Evolutionary conservation across 2,113 vertebrate species (phyloP).

Genomic region (Penelope pileata): DNA sequence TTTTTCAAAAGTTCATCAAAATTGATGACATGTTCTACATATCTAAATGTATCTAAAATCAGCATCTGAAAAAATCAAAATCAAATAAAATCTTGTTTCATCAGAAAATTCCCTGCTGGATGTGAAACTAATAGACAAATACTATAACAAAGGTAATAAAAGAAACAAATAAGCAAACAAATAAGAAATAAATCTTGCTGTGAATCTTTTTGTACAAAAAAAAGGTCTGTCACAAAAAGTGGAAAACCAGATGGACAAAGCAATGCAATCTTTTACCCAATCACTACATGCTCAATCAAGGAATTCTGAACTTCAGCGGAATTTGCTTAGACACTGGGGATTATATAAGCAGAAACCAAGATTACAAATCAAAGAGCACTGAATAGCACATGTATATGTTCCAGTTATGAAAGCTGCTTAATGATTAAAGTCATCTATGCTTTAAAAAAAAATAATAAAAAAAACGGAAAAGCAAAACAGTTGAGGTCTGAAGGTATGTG

Average conservation of each 20-base stretch:
- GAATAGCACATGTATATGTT: neutral
- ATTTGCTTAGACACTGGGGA: neutral
- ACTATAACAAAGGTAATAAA: no score
- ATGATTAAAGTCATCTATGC: slow-evolving; percentile 42
- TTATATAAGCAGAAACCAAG: slow-evolving; percentile 40
- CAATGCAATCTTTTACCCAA: neutral
- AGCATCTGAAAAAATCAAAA: neutral
- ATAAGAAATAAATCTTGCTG: neutral
- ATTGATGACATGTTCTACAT: neutral
- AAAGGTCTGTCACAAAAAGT: neutral
- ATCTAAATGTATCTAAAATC: neutral
- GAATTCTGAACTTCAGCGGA: slow-evolving; percentile 29
- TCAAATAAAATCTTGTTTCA: neutral
- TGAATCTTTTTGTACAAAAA: neutral
- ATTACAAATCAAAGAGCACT: slow-evolving; percentile 36
- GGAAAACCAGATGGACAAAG: neutral
- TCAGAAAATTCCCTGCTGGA: neutral
- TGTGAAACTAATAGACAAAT: neutral
- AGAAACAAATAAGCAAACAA: neutral
- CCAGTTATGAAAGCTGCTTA: slow-evolving; percentile 60
- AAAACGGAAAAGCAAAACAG: neutral
- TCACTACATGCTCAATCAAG: neutral
- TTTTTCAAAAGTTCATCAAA: neutral
- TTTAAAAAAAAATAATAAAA: neutral
- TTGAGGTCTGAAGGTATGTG: slow-evolving; percentile 12